A percentile compares a stretch with the other conserved stretches of the same genome.
Conservation (phyloP, 2,113 vertebrate species). For the Hiodon alosoides region DNA sequence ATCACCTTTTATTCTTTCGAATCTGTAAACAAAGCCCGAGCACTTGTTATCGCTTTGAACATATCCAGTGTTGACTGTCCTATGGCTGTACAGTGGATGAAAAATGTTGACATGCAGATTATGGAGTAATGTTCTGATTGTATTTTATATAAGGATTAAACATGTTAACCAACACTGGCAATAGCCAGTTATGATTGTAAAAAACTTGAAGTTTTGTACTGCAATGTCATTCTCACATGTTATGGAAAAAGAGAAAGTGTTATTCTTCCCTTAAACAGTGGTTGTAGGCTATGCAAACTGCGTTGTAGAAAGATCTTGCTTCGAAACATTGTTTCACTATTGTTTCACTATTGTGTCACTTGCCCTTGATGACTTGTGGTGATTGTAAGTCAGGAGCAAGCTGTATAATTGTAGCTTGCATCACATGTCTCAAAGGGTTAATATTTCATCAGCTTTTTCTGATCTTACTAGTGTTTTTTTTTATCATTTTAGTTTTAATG, state of each 20-base stretch:
- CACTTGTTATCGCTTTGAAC: conserved; percentile 54
- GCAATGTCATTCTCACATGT: conserved; percentile 22
- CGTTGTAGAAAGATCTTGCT: background rate
- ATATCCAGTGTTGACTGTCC: background rate
- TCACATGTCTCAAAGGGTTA: too few species aligned
- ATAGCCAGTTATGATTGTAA: conserved; percentile 52
- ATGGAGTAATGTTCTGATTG: conserved; percentile 7
- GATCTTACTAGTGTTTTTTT: too few species aligned
- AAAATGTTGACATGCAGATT: conserved; percentile 5
- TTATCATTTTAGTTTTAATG: too few species aligned
- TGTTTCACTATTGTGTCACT: too few species aligned
- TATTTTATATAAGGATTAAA: conserved; percentile 18
- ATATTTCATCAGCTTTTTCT: too few species aligned
- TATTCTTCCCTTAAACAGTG: conserved; percentile 36
- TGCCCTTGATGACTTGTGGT: too few species aligned
- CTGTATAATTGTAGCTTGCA: too few species aligned
- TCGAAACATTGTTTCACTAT: too few species aligned
- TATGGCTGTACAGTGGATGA: conserved; percentile 6
- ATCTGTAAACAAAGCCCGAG: conserved; percentile 42
- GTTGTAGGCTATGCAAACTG: background rate
- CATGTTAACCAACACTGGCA: conserved; percentile 42
- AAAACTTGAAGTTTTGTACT: conserved; percentile 45
- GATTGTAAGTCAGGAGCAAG: too few species aligned
- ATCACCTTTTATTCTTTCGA: conserved; percentile 40
- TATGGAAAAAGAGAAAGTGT: conserved; percentile 53